Evolutionary conservation across 2,113 vertebrate genomes (phyloP).

Genomic region (Alethe diademata): DNA sequence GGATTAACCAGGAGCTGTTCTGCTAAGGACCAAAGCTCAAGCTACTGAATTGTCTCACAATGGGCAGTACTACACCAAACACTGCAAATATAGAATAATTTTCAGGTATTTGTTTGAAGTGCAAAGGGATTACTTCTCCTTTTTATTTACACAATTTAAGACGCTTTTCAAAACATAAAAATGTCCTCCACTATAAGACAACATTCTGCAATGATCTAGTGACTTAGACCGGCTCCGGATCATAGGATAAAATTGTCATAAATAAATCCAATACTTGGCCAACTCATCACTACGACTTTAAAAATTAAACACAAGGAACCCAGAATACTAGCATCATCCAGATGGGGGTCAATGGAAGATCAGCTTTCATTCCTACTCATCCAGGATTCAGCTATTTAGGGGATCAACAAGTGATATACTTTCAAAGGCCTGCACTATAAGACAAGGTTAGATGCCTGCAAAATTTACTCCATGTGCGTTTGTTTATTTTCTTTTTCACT

Average conservation of each 20-base stretch:
- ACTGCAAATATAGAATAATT: neutral
- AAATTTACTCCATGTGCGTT: neutral
- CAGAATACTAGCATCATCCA: neutral
- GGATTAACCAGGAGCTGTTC: neutral
- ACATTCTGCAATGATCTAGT: neutral
- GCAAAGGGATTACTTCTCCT: neutral
- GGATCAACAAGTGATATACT: neutral
- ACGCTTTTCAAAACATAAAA: neutral
- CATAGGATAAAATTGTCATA: neutral
- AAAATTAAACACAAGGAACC: neutral
- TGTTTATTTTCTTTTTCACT: neutral
- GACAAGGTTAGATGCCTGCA: neutral
- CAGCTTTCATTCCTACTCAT: neutral
- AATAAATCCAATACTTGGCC: neutral
- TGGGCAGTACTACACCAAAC: neutral
- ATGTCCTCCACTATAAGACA: neutral
- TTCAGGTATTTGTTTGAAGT: neutral
- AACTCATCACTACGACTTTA: neutral
- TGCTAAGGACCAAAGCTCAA: neutral
- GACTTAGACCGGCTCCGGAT: neutral
- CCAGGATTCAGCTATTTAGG: neutral
- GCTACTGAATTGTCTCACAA: neutral
- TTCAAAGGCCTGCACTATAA: neutral
- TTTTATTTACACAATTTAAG: neutral
- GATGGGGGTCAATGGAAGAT: neutral